phyloP scores from a whole-genome alignment of 2,797 vertebrate genomes.

The Diceros bicornis region DNA sequence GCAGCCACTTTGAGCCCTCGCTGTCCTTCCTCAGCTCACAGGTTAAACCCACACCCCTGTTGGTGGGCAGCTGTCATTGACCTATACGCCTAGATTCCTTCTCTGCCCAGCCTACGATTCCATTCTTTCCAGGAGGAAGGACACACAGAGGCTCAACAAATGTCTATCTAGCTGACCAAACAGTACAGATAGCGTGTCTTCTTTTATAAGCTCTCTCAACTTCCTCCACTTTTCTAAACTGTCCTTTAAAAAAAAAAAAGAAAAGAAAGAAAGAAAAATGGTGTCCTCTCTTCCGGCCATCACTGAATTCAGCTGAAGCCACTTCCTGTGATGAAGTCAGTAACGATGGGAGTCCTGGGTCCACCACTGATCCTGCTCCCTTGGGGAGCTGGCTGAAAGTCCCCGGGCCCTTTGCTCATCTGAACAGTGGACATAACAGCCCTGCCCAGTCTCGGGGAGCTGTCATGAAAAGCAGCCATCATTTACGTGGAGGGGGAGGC shows the following conservation, averaged over 20 bases:
- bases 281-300: neutral
- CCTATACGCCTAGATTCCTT: neutral
- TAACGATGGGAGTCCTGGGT: neutral
- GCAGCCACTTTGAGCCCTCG: neutral
- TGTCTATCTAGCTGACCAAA: neutral
- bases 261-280: neutral
- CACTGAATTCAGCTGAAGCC: neutral
- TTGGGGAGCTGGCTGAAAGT: neutral
- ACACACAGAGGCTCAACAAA: neutral
- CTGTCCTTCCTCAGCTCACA: neutral
- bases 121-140: constrained; percentile 9
- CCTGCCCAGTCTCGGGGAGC: neutral
- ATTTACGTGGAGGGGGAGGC: rapidly evolving
- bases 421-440: neutral
- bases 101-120: neutral
- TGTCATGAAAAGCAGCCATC: rapidly evolving
- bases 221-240: neutral
- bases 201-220: neutral
- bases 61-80: neutral
- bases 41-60: neutral
- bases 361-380: neutral
- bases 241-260: neutral
- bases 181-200: rapidly evolving
- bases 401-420: neutral
- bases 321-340: neutral